phyloP scores from a whole-genome alignment of 1,140 invertebrate species.

The Apis dorsata region DNA sequence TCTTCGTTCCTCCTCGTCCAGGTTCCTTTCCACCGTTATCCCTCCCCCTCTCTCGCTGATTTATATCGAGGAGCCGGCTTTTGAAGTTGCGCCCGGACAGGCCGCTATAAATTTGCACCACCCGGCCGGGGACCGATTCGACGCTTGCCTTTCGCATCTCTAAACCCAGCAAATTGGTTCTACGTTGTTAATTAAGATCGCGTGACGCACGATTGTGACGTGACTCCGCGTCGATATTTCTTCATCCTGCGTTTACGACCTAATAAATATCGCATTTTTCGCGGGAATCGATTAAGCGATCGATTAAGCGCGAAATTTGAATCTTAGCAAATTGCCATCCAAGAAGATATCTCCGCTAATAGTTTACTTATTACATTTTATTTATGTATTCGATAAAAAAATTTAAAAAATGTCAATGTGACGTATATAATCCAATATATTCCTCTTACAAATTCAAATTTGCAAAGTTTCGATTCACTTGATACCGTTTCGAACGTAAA shows the following conservation, averaged over 20 bases:
- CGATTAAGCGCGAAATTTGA: no score
- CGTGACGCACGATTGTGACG: neutral
- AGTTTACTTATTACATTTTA: no score
- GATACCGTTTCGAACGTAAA: no score
- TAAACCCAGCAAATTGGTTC: constrained; percentile 38
- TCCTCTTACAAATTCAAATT: no score
- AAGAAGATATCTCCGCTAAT: no score
- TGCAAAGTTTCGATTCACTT: no score
- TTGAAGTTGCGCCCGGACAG: constrained; percentile 40
- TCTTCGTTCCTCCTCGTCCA: constrained; percentile 47
- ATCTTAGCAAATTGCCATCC: no score
- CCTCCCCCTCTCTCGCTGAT: constrained; percentile 26
- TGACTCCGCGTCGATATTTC: neutral
- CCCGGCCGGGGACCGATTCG: constrained; percentile 28
- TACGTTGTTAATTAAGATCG: constrained; percentile 50
- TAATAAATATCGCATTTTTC: neutral
- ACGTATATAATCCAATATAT: no score
- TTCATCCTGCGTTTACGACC: neutral
- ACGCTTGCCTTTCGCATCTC: constrained; percentile 7
- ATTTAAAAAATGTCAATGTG: no score
- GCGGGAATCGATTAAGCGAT: no score
- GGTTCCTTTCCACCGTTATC: constrained; percentile 14
- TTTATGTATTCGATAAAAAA: no score
- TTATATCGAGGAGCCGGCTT: constrained; percentile 51
- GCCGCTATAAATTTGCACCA: constrained; percentile 38